A percentile compares a stretch with the other conserved stretches of the same genome.
Conservation (phyloP, 2,113 vertebrate genomes). For the Spermophilus dauricus region DNA sequence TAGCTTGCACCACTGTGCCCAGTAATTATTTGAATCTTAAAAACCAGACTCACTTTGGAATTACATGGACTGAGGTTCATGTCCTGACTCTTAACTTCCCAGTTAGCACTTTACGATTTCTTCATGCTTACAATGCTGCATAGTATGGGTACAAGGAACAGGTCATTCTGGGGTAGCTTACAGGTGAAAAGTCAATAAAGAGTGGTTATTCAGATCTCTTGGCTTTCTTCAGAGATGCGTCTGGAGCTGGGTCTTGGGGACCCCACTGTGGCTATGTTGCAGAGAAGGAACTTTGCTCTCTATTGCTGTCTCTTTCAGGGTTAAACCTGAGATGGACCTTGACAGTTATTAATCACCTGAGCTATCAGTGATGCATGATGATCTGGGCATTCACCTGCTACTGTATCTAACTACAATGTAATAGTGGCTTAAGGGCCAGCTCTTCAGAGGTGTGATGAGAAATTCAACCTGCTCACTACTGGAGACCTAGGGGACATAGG, state of each 20-base stretch:
- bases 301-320: neutral
- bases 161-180: neutral
- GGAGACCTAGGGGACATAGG: neutral
- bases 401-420: neutral
- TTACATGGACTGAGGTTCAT: neutral
- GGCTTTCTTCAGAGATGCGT: neutral
- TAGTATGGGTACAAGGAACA: neutral
- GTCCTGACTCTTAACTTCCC: neutral
- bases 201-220: neutral
- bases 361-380: neutral
- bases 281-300: accelerated
- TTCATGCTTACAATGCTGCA: neutral
- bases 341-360: too few relatives aligned
- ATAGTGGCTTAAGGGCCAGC: neutral
- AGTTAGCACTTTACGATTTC: neutral
- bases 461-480: neutral
- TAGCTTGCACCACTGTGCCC: too few relatives aligned
- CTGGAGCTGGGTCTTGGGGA: accelerated
- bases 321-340: neutral
- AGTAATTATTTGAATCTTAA: too few relatives aligned
- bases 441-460: neutral
- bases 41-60: neutral
- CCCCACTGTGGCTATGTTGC: neutral
- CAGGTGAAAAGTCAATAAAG: neutral
- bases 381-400: neutral